phyloP scores from a whole-genome alignment of 2,888 invertebrate genomes.

The Ischnus inquisitorius region DNA sequence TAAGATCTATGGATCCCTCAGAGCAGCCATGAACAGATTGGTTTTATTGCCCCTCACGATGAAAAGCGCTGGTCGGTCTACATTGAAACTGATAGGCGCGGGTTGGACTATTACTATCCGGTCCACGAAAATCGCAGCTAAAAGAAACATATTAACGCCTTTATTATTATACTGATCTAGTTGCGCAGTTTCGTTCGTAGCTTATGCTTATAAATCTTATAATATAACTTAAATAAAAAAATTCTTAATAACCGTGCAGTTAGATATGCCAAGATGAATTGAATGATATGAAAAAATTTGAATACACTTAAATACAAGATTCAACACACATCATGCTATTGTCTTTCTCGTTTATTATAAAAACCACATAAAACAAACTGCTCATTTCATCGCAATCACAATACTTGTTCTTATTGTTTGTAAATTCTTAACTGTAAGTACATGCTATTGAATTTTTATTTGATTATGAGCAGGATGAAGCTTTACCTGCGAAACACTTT shows the following conservation, averaged over 20 bases:
- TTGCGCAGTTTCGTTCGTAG: not conserved
- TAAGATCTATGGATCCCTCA: slow-evolving; percentile 5
- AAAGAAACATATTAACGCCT: not conserved
- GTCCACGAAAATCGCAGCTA: not conserved
- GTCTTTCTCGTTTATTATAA: not conserved
- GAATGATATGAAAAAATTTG: too few species aligned
- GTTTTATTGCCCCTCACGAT: slow-evolving; percentile 61
- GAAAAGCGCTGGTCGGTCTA: slow-evolving; percentile 74
- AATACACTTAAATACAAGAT: too few species aligned
- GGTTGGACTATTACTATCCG: not conserved
- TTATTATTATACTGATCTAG: not conserved
- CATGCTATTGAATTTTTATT: not conserved
- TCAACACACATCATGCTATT: too few species aligned
- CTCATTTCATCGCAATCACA: not conserved
- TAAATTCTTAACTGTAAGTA: not conserved
- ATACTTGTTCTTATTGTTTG: not conserved
- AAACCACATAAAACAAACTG: not conserved
- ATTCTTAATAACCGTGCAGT: too few species aligned
- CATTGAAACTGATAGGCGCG: slow-evolving; percentile 66
- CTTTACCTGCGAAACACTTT: too few species aligned
- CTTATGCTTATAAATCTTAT: too few species aligned
- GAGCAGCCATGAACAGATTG: slow-evolving; percentile 64
- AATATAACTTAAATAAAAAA: too few species aligned
- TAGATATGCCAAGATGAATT: too few species aligned
- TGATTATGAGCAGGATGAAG: too few species aligned